A percentile compares a stretch with the other conserved stretches of the same genome.
Conservation (phyloP, 2,888 invertebrate genomes). For the Mythimna vitellina region DNA sequence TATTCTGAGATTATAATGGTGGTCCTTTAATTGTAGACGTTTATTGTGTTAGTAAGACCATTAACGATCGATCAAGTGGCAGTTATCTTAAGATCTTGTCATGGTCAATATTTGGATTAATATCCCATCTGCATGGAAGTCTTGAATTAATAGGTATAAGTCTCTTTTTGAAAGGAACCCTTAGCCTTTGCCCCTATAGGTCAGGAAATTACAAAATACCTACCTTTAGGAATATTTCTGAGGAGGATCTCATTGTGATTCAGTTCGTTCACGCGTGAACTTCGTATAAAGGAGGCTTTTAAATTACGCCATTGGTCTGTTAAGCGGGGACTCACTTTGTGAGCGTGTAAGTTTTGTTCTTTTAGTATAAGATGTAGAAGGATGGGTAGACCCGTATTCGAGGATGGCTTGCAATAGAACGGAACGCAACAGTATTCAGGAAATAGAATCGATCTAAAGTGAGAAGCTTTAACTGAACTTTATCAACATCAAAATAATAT, state of each 20-base stretch:
- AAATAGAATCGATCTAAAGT: neutral
- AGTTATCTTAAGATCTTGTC: conserved; percentile 13
- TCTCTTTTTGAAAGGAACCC: neutral
- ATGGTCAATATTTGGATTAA: neutral
- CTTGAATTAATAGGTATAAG: conserved; percentile 10
- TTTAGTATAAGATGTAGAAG: neutral
- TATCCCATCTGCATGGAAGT: neutral
- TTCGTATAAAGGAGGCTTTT: conserved; percentile 27
- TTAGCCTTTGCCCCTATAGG: neutral
- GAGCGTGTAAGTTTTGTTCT: conserved; percentile 8
- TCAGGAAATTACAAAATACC: conserved; percentile 42
- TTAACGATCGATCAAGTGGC: conserved; percentile 21
- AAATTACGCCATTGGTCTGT: conserved; percentile 27
- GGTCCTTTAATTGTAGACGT: neutral
- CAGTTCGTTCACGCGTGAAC: conserved; percentile 32
- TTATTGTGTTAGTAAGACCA: neutral
- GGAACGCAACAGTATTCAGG: neutral
- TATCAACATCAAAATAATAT: conserved; percentile 8
- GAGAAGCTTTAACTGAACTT: neutral
- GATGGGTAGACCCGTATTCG: neutral
- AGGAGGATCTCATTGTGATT: conserved; percentile 26
- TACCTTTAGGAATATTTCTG: conserved; percentile 26
- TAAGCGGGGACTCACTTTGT: conserved; percentile 1
- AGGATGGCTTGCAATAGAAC: neutral
- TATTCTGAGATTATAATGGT: neutral